These are phyloP conservation scores for Coecobrya sp. DNA, from an alignment of 2,888 invertebrate genomes.

Conservation along the genomic window DNA sequence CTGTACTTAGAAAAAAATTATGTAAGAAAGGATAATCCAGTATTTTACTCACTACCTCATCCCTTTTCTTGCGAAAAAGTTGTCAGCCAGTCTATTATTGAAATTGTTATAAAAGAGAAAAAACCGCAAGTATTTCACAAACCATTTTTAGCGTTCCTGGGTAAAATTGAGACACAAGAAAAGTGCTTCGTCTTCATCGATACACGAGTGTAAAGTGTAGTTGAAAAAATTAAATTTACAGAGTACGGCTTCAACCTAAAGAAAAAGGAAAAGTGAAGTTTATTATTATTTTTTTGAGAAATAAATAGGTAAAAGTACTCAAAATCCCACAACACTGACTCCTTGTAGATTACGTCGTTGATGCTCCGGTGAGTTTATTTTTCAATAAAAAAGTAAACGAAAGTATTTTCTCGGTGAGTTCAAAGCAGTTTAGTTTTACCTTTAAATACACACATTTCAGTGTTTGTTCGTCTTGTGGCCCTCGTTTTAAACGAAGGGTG, in stretches of 20 bases:
- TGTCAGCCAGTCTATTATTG: neutral
- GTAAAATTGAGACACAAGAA: constrained; percentile 41
- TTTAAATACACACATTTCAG: neutral
- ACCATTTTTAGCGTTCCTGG: neutral
- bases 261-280: too few relatives aligned
- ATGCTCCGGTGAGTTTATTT: too few relatives aligned
- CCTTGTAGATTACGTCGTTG: too few relatives aligned
- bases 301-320: too few relatives aligned
- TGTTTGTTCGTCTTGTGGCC: neutral
- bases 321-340: too few relatives aligned
- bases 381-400: neutral
- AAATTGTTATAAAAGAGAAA: neutral
- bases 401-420: neutral
- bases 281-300: too few relatives aligned
- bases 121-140: neutral
- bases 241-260: too few relatives aligned
- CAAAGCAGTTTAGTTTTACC: neutral
- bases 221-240: too few relatives aligned
- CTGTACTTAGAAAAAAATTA: constrained; percentile 19
- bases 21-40: constrained; percentile 9
- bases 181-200: neutral
- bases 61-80: neutral
- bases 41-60: neutral
- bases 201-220: neutral
- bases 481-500: neutral